Conservation (phyloP, 2,113 vertebrate species). For the Edolisoma coerulescens region DNA sequence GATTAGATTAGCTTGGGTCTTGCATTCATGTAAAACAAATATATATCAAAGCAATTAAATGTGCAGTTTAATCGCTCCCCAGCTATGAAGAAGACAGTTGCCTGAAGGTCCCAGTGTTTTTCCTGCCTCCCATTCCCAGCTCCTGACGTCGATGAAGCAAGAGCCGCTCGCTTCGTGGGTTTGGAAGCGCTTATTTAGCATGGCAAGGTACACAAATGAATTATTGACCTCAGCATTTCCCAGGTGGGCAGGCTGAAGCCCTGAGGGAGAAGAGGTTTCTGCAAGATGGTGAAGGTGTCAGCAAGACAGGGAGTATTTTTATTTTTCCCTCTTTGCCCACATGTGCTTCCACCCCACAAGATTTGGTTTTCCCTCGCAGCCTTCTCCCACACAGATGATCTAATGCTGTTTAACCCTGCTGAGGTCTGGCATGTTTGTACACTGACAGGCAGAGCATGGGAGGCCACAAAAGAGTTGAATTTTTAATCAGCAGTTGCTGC, state of each 20-base stretch:
- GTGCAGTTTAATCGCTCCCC: background rate
- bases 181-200: background rate
- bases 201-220: background rate
- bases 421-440: background rate
- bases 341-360: background rate
- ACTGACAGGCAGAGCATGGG: background rate
- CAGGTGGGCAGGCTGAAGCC: background rate
- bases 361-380: background rate
- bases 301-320: background rate
- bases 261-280: background rate
- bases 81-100: background rate
- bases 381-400: background rate
- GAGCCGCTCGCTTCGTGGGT: background rate
- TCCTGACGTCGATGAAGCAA: background rate
- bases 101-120: background rate
- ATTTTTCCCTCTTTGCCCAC: background rate
- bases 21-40: conserved; percentile 57
- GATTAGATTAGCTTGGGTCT: conserved; percentile 24
- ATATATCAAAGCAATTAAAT: conserved; percentile 47
- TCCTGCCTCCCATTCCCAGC: background rate
- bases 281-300: background rate
- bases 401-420: background rate
- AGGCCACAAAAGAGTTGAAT: background rate
- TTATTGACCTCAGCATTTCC: background rate
- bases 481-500: conserved; percentile 13